These are phyloP conservation scores for Oncorhynchus nerka DNA, from an alignment of 2,113 vertebrate genomes.

Conservation along the genomic window DNA sequence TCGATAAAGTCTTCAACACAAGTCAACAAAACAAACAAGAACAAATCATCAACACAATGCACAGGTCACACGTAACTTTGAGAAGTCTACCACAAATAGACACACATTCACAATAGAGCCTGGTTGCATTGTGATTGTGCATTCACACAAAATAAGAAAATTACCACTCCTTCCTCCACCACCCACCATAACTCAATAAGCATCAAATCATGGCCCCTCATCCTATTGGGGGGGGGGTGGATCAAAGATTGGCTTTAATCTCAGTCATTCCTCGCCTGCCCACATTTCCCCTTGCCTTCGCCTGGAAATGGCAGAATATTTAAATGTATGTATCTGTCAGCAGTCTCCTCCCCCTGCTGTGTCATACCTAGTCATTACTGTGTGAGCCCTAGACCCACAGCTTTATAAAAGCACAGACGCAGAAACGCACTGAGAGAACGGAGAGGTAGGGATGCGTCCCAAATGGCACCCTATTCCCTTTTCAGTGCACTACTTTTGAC, in stretches of 20 bases:
- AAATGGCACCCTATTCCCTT: too few relatives aligned
- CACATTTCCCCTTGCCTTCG: background rate
- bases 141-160: constrained; percentile 41
- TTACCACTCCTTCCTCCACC: background rate
- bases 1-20: constrained; percentile 41
- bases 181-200: constrained; percentile 15
- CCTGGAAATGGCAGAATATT: constrained; percentile 44
- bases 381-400: constrained; percentile 34
- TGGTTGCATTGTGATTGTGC: constrained; percentile 27
- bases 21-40: constrained; percentile 34
- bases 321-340: constrained; percentile 49
- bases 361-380: constrained; percentile 35
- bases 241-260: constrained; percentile 53
- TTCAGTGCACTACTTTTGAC: too few relatives aligned
- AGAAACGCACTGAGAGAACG: constrained; percentile 28
- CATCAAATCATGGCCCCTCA: constrained; percentile 11
- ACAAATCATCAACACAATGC: constrained; percentile 12
- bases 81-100: background rate
- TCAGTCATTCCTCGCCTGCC: constrained; percentile 10
- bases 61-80: constrained; percentile 22
- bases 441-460: background rate
- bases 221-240: constrained; percentile 17
- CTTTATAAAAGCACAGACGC: constrained; percentile 39
- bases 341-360: constrained; percentile 24
- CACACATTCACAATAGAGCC: background rate